These are phyloP conservation scores for Oryzias sinensis DNA, from an alignment of 2,797 vertebrate species.

Conservation along the genomic window DNA sequence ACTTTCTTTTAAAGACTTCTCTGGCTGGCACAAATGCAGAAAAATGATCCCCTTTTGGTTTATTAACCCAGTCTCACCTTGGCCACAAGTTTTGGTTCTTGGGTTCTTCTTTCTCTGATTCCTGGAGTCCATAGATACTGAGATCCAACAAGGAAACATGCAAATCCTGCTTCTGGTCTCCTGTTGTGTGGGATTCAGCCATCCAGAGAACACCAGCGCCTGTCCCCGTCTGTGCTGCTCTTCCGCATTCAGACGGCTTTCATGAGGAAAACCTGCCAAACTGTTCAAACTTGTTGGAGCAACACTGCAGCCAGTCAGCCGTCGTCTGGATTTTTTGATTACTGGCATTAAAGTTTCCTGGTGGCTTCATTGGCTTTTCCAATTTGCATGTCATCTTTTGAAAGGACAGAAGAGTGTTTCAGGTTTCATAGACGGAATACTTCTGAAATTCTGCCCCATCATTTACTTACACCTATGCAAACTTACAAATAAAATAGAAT, in stretches of 20 bases:
- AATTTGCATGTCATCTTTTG: not conserved
- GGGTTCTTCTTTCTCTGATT: not conserved
- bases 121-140: not conserved
- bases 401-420: too few relatives aligned
- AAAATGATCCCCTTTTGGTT: not conserved
- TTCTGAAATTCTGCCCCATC: not conserved
- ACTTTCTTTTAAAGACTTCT: too few relatives aligned
- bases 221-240: not conserved
- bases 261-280: constrained; percentile 18
- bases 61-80: constrained; percentile 51
- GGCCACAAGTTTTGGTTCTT: constrained; percentile 47
- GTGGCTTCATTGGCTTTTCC: not conserved
- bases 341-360: not conserved
- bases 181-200: constrained; percentile 34
- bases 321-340: constrained; percentile 4
- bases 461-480: not conserved
- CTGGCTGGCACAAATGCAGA: not conserved
- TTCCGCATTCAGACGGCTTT: not conserved
- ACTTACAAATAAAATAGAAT: constrained; percentile 1
- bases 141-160: not conserved
- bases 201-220: constrained; percentile 27
- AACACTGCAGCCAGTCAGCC: not conserved
- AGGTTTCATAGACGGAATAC: not conserved
- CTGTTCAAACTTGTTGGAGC: constrained; percentile 52
- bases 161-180: not conserved